These are phyloP conservation scores for Doryteuthis pealeii DNA, from an alignment of 1,140 invertebrate species.

Conservation along the genomic window DNA sequence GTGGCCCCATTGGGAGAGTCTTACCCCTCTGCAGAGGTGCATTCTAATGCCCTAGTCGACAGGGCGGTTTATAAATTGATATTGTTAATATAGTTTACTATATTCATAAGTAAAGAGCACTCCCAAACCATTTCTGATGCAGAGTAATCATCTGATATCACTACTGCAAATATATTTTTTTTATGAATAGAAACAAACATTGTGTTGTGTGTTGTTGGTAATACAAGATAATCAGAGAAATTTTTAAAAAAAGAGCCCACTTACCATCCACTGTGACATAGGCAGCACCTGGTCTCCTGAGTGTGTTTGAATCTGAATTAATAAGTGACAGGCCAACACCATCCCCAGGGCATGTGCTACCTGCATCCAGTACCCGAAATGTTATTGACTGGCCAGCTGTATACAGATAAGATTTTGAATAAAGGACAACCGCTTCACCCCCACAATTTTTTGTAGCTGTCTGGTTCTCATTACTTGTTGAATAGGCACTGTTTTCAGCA, in stretches of 20 bases:
- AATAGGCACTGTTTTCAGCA: conserved; percentile 36
- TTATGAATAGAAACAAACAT: too few species aligned
- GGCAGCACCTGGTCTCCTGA: conserved; percentile 43
- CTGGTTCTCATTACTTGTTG: conserved; percentile 47
- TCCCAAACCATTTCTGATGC: too few species aligned
- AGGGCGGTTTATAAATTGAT: too few species aligned
- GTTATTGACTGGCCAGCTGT: conserved; percentile 39
- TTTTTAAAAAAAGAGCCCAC: background rate
- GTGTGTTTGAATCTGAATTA: conserved; percentile 30
- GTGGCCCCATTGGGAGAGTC: too few species aligned
- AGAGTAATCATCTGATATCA: too few species aligned
- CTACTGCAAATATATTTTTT: too few species aligned
- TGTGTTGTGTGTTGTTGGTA: too few species aligned
- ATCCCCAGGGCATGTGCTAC: conserved; percentile 44
- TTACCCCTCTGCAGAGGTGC: too few species aligned
- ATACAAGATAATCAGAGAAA: too few species aligned
- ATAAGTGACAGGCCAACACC: conserved; percentile 42
- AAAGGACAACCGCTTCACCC: conserved; percentile 39
- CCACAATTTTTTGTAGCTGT: conserved; percentile 38
- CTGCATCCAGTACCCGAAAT: conserved; percentile 46
- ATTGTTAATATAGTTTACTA: too few species aligned
- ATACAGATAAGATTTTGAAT: conserved; percentile 40
- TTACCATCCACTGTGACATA: conserved; percentile 44
- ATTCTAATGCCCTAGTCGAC: too few species aligned
- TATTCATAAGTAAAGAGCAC: too few species aligned